Conservation (phyloP, 1,140 invertebrate species). For the Brachionus rubens region DNA sequence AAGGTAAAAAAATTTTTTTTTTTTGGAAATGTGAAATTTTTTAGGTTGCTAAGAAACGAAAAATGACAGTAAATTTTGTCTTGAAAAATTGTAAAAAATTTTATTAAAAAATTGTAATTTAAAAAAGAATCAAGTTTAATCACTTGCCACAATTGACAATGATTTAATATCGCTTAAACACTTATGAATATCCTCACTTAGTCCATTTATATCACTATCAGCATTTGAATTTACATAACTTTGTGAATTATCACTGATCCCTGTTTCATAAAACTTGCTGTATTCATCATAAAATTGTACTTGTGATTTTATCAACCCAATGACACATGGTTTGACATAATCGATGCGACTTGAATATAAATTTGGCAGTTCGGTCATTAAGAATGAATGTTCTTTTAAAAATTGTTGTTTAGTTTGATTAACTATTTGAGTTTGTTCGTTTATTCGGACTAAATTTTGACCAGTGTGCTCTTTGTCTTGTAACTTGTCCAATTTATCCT, state of each 20-base stretch:
- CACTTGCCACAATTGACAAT: constrained; percentile 33
- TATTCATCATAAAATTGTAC: constrained; percentile 31
- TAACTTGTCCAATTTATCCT: constrained; percentile 9
- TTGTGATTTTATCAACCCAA: constrained; percentile 23
- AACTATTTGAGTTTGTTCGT: constrained; percentile 19
- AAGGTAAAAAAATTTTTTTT: too few species aligned
- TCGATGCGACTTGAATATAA: constrained; percentile 4
- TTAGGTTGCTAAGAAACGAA: neutral
- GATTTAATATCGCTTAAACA: constrained; percentile 34
- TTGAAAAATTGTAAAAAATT: neutral
- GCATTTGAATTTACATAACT: constrained; percentile 12
- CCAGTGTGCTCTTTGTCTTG: constrained; percentile 37
- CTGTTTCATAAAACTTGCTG: neutral
- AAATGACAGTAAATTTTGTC: too few species aligned
- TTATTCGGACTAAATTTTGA: constrained; percentile 29
- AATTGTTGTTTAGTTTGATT: constrained; percentile 13
- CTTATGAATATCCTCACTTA: constrained; percentile 23
- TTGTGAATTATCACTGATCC: neutral
- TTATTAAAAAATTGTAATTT: neutral
- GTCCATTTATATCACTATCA: neutral
- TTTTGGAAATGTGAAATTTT: constrained; percentile 18
- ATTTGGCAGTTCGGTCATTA: constrained; percentile 32
- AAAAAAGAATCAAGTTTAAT: constrained; percentile 27
- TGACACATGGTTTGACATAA: constrained; percentile 29
- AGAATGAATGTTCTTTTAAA: constrained; percentile 20